These are phyloP conservation scores for Halichoerus grypus DNA, from an alignment of 2,113 vertebrate genomes.

Conservation along the genomic window DNA sequence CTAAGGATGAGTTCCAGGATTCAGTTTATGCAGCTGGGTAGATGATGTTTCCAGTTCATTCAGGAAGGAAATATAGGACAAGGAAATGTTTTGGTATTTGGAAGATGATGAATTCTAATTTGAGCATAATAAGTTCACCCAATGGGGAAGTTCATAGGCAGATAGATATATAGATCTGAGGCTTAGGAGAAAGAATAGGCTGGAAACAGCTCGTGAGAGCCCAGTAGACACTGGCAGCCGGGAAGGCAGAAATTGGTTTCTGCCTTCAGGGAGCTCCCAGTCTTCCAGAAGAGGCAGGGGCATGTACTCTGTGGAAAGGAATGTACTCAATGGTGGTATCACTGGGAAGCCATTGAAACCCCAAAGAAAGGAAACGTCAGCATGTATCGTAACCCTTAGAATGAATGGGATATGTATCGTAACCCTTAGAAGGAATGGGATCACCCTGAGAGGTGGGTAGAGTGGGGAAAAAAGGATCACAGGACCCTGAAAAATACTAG, in stretches of 20 bases:
- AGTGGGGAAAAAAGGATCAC: not conserved
- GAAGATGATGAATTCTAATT: constrained; percentile 31
- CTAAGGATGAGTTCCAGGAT: not conserved
- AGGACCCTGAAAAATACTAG: not conserved
- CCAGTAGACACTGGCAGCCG: not conserved
- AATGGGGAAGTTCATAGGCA: not conserved
- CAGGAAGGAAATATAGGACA: not conserved
- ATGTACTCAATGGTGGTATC: not conserved
- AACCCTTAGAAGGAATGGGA: not conserved
- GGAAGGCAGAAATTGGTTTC: not conserved
- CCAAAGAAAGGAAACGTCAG: not conserved
- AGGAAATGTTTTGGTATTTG: not conserved
- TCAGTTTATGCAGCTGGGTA: not conserved
- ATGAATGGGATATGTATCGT: not conserved
- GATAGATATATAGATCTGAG: not conserved
- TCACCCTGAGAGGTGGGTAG: not conserved
- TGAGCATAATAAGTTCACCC: not conserved
- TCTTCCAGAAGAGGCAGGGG: not conserved
- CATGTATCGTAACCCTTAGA: not conserved
- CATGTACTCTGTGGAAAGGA: not conserved
- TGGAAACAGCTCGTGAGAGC: not conserved
- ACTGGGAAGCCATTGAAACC: not conserved
- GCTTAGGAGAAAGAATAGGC: not conserved
- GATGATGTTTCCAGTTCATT: not conserved
- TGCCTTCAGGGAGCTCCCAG: not conserved